phyloP scores from a whole-genome alignment of 1,140 invertebrate species.

The Trinorchestia longiramus region DNA sequence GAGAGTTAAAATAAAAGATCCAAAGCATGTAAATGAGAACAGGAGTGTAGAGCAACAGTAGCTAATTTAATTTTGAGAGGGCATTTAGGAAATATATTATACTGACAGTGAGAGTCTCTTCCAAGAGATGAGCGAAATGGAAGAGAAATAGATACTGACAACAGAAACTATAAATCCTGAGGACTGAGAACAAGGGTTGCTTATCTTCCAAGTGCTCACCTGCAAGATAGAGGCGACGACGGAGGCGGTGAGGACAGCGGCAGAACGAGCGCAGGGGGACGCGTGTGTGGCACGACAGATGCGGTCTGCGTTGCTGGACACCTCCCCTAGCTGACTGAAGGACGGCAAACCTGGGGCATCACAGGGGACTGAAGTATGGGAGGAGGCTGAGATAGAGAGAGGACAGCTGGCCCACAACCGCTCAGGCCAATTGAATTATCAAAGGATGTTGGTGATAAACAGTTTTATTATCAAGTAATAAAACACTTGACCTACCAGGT shows the following conservation, averaged over 20 bases:
- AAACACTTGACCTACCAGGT: no score
- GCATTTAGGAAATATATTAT: neutral
- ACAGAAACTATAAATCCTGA: no score
- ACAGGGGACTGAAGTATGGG: no score
- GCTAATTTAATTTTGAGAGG: neutral
- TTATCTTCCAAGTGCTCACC: neutral
- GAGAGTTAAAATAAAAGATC: no score
- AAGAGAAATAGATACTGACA: neutral
- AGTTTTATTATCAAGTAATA: no score
- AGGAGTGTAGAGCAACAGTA: neutral
- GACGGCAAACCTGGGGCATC: conserved; percentile 1
- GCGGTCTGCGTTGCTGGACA: conserved; percentile 45
- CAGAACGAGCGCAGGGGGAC: neutral
- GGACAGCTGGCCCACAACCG: no score
- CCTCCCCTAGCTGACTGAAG: conserved; percentile 11
- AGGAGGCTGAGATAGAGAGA: neutral
- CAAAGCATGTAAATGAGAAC: neutral
- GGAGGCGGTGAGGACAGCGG: conserved; percentile 41
- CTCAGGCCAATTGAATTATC: no score
- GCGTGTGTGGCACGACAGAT: conserved; percentile 49
- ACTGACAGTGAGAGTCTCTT: neutral
- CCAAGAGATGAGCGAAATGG: neutral
- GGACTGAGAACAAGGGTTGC: no score
- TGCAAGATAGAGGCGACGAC: conserved; percentile 39
- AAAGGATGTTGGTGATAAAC: no score